Percentiles rank a stretch among this genome's conserved stretches.
phyloP scores from a whole-genome alignment of 2,797 vertebrate species.

The Gymnothorax javanicus region DNA sequence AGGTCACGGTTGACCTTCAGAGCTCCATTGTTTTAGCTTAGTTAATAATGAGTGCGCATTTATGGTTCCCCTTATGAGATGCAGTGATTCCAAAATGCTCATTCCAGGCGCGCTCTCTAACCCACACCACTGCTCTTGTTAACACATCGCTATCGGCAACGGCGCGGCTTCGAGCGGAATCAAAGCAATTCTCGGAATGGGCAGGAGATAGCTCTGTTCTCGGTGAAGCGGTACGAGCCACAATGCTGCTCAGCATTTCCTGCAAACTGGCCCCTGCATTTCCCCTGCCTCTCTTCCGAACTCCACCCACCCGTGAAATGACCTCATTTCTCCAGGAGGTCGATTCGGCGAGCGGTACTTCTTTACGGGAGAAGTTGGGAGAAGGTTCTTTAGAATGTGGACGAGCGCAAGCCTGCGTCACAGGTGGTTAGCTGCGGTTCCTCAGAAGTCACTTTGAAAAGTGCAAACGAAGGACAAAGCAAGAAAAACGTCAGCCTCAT shows the following conservation, averaged over 20 bases:
- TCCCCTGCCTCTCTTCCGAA: not conserved
- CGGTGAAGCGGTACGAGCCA: not conserved
- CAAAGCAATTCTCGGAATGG: not conserved
- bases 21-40: not conserved
- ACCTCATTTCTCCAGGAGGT: not conserved
- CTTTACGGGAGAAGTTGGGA: too few species aligned
- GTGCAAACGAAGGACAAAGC: constrained; percentile 17
- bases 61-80: not conserved
- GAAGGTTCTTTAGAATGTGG: not conserved
- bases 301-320: not conserved
- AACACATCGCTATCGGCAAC: not conserved
- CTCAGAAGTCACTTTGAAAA: not conserved
- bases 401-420: not conserved
- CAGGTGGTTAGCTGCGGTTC: not conserved
- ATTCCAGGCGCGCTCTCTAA: not conserved
- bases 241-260: not conserved
- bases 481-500: constrained; percentile 41
- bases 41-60: not conserved
- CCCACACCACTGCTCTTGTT: not conserved
- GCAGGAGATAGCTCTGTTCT: not conserved
- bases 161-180: not conserved
- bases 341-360: not conserved
- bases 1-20: not conserved
- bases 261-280: not conserved
- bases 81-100: not conserved